Evolutionary conservation across 2,113 vertebrate species (phyloP).

Genomic region (Xiphorhynchus elegans): DNA sequence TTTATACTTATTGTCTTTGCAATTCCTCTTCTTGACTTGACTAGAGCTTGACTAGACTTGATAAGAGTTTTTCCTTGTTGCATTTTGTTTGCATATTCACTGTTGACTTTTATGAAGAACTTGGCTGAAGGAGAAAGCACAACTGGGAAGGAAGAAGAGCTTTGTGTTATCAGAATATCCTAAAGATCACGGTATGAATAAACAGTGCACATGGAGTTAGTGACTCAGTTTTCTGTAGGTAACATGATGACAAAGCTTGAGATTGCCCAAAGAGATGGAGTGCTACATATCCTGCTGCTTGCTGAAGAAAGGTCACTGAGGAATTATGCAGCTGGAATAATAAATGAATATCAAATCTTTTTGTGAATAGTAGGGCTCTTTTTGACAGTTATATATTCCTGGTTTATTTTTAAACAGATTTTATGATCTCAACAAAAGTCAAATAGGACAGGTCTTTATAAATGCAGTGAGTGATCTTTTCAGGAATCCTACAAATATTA

Average conservation of each 20-base stretch:
- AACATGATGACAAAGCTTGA: not conserved
- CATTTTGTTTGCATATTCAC: not conserved
- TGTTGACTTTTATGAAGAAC: not conserved
- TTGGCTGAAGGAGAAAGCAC: not conserved
- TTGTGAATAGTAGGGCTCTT: not conserved
- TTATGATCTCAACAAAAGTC: not conserved
- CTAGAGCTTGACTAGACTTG: not conserved
- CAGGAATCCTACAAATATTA: not conserved
- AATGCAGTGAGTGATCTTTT: not conserved
- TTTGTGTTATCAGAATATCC: not conserved
- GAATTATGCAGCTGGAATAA: not conserved
- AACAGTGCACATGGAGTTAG: not conserved
- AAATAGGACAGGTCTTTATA: not conserved
- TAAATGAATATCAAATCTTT: not conserved
- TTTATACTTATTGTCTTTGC: not conserved
- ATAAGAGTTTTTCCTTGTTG: not conserved
- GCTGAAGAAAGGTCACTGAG: not conserved
- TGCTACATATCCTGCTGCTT: not conserved
- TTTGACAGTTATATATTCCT: not conserved
- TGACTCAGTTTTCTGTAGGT: not conserved
- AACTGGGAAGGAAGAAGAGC: not conserved
- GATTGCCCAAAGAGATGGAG: not conserved
- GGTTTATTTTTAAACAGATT: not conserved
- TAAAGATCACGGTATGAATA: not conserved
- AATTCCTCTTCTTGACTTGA: accelerated